Base-by-base conservation (phyloP, 2,797 vertebrate species). In the Parotocinclus haroldoi region DNA sequence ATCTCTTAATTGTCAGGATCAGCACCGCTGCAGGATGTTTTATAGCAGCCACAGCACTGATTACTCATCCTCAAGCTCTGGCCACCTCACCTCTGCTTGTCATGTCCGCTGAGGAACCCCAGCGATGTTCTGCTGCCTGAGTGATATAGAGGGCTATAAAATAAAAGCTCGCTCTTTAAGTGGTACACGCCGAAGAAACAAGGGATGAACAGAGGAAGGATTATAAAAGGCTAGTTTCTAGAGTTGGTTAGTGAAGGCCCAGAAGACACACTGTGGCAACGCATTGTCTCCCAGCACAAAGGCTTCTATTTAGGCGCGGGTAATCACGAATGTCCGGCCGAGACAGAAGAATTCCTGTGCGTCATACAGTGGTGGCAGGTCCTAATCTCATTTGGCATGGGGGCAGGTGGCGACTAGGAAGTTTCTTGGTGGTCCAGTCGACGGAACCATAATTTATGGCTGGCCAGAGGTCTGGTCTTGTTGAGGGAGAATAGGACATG, bases 281-380 rank as follows among this genome's bases (percentile, higher is more conserved):
- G 71, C 79, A 85, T 90, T 89, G 88, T 92, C 78, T 82, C 49
- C 57, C 60, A 72, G 80, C 85, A 87, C 89, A 90, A 88, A 83
- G 81, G 67, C 65, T 69, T 81, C 87, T 77, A 83, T 89, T 90
- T 86, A 86, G 82, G 78, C 71, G 44, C 56, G 0, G 81, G 81
- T 83, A 85, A 87, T 88, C 88, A 88, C 60, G 78, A 70, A 74
- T 78, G 81, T 88, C 83, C 67, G 71, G 63, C 69, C 66, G 44
- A 75, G 67, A 49, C 48, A 64, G 73, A 60, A 71, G 69, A 78
- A 80, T 81, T 80, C 72, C 68, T 68, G 60, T 72, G 51, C 80
- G 80, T 78, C 82, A 83, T 79, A 86, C 82, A 85, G 84, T 84
- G 82, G 69, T 72, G 79, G 74, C 45, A 72, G 71, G 81, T 78